Base-by-base conservation (phyloP, 2,888 invertebrate species). In the Agrilus cyanescens region DNA sequence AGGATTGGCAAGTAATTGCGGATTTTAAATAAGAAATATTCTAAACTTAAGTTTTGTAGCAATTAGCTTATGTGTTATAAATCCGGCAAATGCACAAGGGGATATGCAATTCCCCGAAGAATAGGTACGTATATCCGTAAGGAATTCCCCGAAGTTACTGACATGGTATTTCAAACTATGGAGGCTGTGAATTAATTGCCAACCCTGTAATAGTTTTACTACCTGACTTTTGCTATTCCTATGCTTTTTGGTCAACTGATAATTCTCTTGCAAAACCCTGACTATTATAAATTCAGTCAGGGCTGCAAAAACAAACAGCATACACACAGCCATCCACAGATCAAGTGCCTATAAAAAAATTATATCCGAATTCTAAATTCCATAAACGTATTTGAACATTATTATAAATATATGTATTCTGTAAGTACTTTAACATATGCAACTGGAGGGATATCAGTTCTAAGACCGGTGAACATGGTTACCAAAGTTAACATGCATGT, bases 271-370 rank as follows among this genome's bases (percentile, higher is more conserved):
- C 46, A 88, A 61, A 0, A 85, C 85, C 66, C 86, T 86, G 8
- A 86, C 85, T 1, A 87, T 81, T 1, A 87, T 83, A 56, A 88
- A 88, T 67, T 88, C 88, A 13, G 79, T 82, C 14, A 88, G 68
- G 0, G 88, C 85, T 1, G 85, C 83, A 58, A 88, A 88, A 4
- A 87, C 86, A 46, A 87, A 86, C 56, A 85, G 75, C 85, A 88
- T 87, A 57, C 88, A 88, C 4, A 84, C 85, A 4, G 87, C 85
- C 86, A 88, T 87, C 88, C 88, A 88, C 8, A 87, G 69, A 61
- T 87, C 87, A 32, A 87, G 65, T 2, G 86, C 85, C 86, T 85
- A 60, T 36, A 62, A 57, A 37, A 35, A 12, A 14, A 14, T 6
- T 4, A 30, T 14, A 18, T 10, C 12, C 31, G 30, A 38, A 4